A percentile compares a stretch with the other conserved stretches of the same genome.
Conservation (phyloP, 2,888 invertebrate genomes). For the Onchidella celtica region DNA sequence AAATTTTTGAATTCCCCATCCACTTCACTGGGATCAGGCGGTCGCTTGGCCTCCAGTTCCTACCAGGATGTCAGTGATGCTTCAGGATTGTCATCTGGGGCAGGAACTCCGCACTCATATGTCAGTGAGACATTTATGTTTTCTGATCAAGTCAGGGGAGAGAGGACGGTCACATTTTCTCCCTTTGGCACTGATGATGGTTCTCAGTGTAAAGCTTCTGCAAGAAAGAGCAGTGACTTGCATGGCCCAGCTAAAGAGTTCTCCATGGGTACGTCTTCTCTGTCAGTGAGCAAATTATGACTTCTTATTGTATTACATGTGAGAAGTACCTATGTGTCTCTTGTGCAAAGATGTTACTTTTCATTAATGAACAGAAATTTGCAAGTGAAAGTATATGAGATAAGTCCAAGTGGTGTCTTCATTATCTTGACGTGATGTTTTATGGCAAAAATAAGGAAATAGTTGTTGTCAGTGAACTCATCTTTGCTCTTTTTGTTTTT, state of each 20-base stretch:
- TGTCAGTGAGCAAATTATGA: too few relatives aligned
- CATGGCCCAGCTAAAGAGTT: slow-evolving; percentile 3
- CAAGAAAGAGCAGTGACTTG: slow-evolving; percentile 12
- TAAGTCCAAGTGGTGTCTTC: too few relatives aligned
- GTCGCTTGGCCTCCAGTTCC: background rate
- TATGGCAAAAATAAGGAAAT: too few relatives aligned
- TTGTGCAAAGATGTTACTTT: too few relatives aligned
- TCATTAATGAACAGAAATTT: too few relatives aligned
- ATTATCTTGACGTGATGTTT: too few relatives aligned
- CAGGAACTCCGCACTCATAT: background rate
- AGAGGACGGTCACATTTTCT: background rate
- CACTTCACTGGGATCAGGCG: background rate
- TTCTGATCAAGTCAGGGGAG: background rate
- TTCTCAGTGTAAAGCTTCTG: background rate
- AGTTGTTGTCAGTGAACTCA: too few relatives aligned
- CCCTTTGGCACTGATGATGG: background rate
- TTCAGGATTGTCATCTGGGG: background rate
- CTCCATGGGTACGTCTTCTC: slow-evolving; percentile 23
- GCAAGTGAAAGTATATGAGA: too few relatives aligned
- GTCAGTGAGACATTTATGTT: slow-evolving; percentile 14
- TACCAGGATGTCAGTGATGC: background rate
- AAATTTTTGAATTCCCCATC: slow-evolving; percentile 10
- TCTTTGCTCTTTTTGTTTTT: too few relatives aligned
- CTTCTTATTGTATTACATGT: too few relatives aligned
- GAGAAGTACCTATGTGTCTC: too few relatives aligned